Percentiles rank a stretch among this genome's conserved stretches.
Evolutionary conservation across 2,888 invertebrate species (phyloP).

Genomic region (Podotricha telesiphe): DNA sequence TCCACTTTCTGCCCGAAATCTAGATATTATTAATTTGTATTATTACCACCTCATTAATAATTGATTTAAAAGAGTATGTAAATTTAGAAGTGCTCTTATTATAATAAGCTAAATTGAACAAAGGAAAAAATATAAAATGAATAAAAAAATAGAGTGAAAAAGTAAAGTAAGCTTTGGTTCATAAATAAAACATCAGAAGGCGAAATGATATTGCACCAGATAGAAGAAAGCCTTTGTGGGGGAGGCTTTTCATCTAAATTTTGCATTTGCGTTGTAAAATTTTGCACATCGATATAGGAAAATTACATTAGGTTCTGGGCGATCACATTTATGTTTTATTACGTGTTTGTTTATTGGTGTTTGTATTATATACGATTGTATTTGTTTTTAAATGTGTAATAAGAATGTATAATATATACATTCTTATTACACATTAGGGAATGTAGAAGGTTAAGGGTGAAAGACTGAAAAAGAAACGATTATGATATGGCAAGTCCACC

Average conservation of each 20-base stretch:
- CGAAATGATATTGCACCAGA: conserved; percentile 27
- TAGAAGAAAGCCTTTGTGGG: conserved; percentile 26
- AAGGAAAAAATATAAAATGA: conserved; percentile 1
- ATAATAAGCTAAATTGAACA: conserved; percentile 22
- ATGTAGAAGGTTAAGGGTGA: too few species aligned
- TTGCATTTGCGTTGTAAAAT: conserved; percentile 34
- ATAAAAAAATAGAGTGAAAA: conserved; percentile 7
- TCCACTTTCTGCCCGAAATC: too few species aligned
- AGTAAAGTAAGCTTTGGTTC: conserved; percentile 27
- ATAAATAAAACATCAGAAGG: conserved; percentile 38
- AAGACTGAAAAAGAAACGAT: too few species aligned
- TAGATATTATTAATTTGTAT: too few species aligned
- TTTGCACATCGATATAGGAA: conserved; percentile 22
- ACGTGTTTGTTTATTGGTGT: neutral
- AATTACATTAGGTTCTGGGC: conserved; percentile 22
- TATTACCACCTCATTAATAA: too few species aligned
- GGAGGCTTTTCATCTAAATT: conserved; percentile 37
- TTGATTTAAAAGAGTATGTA: neutral
- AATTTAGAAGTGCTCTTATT: neutral
- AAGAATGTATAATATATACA: too few species aligned
- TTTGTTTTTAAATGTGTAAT: too few species aligned
- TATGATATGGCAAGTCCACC: too few species aligned
- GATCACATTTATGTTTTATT: conserved; percentile 12
- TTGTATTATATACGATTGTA: too few species aligned
- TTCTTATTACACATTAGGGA: too few species aligned